A percentile compares a stretch with the other conserved stretches of the same genome.
Conservation (phyloP, 1,140 invertebrate species). For the Archivesica marissinica region DNA sequence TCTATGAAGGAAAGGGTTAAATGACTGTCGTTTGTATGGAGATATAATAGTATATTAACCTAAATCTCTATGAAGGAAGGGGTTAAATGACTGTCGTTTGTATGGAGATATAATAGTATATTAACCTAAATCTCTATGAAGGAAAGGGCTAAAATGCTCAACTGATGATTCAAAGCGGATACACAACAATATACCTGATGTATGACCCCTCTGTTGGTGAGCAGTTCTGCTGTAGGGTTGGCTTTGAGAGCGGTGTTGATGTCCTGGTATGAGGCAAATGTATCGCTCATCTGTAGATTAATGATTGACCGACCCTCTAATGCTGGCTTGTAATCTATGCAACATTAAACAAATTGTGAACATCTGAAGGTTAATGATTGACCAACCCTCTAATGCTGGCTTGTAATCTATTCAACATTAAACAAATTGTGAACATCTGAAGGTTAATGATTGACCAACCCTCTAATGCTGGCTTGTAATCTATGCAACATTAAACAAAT, state of each 20-base stretch:
- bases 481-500: too few species aligned
- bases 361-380: slow-evolving; percentile 84
- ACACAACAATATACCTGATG: slow-evolving; percentile 72
- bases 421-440: too few species aligned
- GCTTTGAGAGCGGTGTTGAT: slow-evolving; percentile 80
- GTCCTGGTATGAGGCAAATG: slow-evolving; percentile 82
- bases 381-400: slow-evolving; percentile 82
- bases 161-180: neutral
- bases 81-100: too few species aligned
- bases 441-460: too few species aligned
- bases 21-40: too few species aligned
- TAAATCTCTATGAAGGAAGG: too few species aligned
- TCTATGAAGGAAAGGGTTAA: too few species aligned
- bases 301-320: slow-evolving; percentile 83
- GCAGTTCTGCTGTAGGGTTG: slow-evolving; percentile 79
- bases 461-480: slow-evolving; percentile 79
- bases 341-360: too few species aligned
- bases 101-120: too few species aligned
- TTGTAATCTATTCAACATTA: slow-evolving; percentile 80
- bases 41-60: too few species aligned
- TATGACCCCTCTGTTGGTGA: slow-evolving; percentile 83
- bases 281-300: slow-evolving; percentile 83
- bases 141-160: too few species aligned
- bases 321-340: slow-evolving; percentile 78
- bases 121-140: too few species aligned